A percentile compares a stretch with the other conserved stretches of the same genome.
Evolutionary conservation across 92 coral and sea anemone species (phyloP).

Genomic region (Paragorgia papillata): DNA sequence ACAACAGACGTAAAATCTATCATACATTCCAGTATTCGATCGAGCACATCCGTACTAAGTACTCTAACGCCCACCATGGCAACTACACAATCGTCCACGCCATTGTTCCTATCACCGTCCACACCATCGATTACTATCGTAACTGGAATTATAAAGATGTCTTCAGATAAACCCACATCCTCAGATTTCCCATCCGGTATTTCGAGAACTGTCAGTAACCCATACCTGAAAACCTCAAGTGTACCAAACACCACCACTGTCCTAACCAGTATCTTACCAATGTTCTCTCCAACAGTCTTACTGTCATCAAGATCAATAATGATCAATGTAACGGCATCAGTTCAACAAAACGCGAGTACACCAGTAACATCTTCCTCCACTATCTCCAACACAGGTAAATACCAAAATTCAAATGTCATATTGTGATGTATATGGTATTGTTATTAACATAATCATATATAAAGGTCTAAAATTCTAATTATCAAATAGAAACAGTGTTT

Average conservation of each 20-base stretch:
- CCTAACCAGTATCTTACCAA: neutral
- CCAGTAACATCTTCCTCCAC: neutral
- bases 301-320: conserved; percentile 4
- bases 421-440: too few species aligned
- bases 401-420: neutral
- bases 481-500: too few species aligned
- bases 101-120: too few species aligned
- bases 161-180: too few species aligned
- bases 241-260: neutral
- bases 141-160: too few species aligned
- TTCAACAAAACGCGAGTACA: conserved; percentile 7
- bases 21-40: conserved; percentile 7
- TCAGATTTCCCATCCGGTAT: neutral
- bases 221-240: neutral
- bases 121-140: too few species aligned
- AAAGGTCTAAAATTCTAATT: too few species aligned
- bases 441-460: too few species aligned
- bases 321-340: neutral
- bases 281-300: neutral
- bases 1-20: conserved; percentile 1
- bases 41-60: neutral
- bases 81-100: neutral
- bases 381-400: conserved; percentile 19
- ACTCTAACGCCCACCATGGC: neutral
- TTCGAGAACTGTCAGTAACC: neutral